Conservation (phyloP, 2,888 invertebrate species). For the Thereva nobilitata region DNA sequence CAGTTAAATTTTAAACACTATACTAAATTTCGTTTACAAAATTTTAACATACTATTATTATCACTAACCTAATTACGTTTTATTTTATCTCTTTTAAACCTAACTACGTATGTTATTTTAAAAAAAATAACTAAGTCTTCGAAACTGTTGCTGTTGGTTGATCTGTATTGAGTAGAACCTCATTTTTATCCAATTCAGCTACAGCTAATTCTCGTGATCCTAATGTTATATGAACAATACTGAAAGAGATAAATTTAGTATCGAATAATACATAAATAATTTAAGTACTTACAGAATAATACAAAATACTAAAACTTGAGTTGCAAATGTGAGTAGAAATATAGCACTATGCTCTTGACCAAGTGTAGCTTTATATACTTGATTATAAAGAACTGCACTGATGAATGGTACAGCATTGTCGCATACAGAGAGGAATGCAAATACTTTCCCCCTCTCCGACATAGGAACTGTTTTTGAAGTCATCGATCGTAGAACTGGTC, state of each 20-base stretch:
- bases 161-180: conserved; percentile 45
- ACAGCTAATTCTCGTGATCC: conserved; percentile 51
- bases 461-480: conserved; percentile 75
- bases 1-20: neutral
- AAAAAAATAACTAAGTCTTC: neutral
- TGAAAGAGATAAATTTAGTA: conserved; percentile 45
- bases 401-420: conserved; percentile 79
- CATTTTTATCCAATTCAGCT: conserved; percentile 49
- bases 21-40: neutral
- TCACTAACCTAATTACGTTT: too few relatives aligned
- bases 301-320: conserved; percentile 69
- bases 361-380: conserved; percentile 71
- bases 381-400: conserved; percentile 73
- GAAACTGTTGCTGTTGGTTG: neutral
- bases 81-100: too few relatives aligned
- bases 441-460: conserved; percentile 78
- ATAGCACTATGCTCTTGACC: conserved; percentile 64
- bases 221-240: conserved; percentile 54
- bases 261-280: conserved; percentile 8
- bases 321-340: conserved; percentile 72
- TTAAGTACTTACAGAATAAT: conserved; percentile 67
- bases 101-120: too few relatives aligned
- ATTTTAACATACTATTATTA: neutral
- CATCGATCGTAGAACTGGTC: conserved; percentile 79
- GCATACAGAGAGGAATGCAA: conserved; percentile 76